Evolutionary conservation across 1,140 invertebrate genomes (phyloP), one percentile per base, ranked within the genome.

Genomic region (Drosophila albomicans): DNA sequence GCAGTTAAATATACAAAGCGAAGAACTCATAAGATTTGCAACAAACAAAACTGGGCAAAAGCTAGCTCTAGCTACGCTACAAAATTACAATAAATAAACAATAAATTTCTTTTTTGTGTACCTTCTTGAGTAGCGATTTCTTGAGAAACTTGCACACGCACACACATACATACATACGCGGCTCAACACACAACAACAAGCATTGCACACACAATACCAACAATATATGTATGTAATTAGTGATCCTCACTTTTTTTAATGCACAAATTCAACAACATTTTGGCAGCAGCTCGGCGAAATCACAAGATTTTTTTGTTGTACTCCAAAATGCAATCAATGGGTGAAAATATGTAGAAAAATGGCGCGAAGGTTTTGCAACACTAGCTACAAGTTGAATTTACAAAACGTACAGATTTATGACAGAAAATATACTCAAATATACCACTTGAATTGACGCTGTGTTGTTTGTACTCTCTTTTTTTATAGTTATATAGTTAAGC

Each of bases 1-100:
- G 79, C 80, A 72, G 41, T 32, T 79, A 64, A 68, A 56, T 78
- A 56, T 78, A 88, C 81, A 69, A 89, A 88, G 84, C 84, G 74
- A 84, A 88, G 3, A 38, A 88, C 80, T 88, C 48, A 88, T 73
- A 89, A 75, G 59, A 72, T 88, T 88, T 70, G 77, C 84, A 82
- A 75, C 67, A 78, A 88, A 79, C 65, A 38, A 25, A 79, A 67
- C 67, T 58, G 75, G 16, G n/a, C 32, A 32, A 67, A 69, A 62
- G 72, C 63, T 51, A 69, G 59, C 72, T 67, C 67, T 52, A 73
- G 35, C 35, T 38, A 38, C 35, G 35, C 35, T 70, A 75, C 41
- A 67, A 67, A 25, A 25, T 25, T 57, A 63, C 54, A 66, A 66
- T 65, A 75, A 63, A 64, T 75, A 75, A 70, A 75, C 59, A 75